Evolutionary conservation across 2,888 invertebrate genomes (phyloP).

Genomic region (Himalopsyche anomala): DNA sequence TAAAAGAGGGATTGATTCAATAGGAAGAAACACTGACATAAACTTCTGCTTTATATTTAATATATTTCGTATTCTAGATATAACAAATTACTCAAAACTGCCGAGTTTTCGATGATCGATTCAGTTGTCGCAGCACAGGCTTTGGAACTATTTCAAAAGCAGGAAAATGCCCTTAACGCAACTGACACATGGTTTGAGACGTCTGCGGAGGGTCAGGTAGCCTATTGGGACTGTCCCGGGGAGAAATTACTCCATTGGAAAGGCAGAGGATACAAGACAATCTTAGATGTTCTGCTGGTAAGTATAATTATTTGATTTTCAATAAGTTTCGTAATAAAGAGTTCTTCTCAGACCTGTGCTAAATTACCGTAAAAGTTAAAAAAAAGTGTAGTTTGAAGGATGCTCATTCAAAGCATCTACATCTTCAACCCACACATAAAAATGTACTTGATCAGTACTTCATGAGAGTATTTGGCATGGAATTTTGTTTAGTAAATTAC

Average conservation of each 20-base stretch:
- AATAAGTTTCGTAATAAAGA: too few relatives aligned
- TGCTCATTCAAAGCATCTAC: too few relatives aligned
- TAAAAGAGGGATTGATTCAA: neutral
- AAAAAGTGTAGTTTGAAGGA: too few relatives aligned
- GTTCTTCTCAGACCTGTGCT: too few relatives aligned
- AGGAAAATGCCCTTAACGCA: conserved; percentile 75
- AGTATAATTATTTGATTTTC: neutral
- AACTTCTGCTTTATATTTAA: neutral
- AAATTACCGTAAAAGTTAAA: too few relatives aligned
- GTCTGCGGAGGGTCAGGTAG: conserved; percentile 79
- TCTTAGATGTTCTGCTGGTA: conserved; percentile 84
- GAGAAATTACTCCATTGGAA: conserved; percentile 85
- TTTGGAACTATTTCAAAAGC: conserved; percentile 79
- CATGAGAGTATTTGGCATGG: too few relatives aligned
- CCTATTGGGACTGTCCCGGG: conserved; percentile 84
- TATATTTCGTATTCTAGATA: neutral
- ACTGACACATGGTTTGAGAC: conserved; percentile 81
- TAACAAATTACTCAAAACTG: conserved; percentile 5
- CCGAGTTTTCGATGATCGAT: conserved; percentile 47
- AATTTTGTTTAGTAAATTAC: too few relatives aligned
- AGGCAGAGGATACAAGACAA: conserved; percentile 81
- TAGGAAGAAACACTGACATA: too few relatives aligned
- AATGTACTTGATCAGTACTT: too few relatives aligned
- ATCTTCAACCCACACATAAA: too few relatives aligned
- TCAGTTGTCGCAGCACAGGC: conserved; percentile 67